Conservation (phyloP, 64 coral and sea anemone species). For the Platygyra sinensis region DNA sequence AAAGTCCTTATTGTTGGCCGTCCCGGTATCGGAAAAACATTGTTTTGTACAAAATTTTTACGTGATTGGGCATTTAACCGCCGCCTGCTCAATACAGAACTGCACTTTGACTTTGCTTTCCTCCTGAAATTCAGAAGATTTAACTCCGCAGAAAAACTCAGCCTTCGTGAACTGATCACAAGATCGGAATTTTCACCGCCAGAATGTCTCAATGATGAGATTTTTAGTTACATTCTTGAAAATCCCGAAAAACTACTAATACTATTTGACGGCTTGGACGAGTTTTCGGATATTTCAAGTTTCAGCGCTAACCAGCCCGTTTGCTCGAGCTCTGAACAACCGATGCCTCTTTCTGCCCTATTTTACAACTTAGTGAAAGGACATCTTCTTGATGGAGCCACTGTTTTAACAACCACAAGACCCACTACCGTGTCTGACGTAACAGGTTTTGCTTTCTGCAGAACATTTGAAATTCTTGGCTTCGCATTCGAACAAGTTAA, state of each 20-base stretch:
- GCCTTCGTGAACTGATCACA: conserved; percentile 22
- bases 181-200: neutral
- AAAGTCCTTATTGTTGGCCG: conserved; percentile 31
- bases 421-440: conserved; percentile 27
- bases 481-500: conserved; percentile 43
- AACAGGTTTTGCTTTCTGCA: conserved; percentile 10
- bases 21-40: conserved; percentile 47
- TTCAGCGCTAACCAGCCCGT: no score
- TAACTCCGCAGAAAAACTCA: conserved; percentile 12
- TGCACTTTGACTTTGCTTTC: conserved; percentile 46
- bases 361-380: neutral
- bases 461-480: conserved; percentile 57
- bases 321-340: no score
- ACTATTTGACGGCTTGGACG: conserved; percentile 67
- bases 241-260: conserved; percentile 49
- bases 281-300: conserved; percentile 5
- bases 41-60: conserved; percentile 30
- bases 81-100: neutral
- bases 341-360: neutral
- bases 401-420: conserved; percentile 38
- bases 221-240: conserved; percentile 28
- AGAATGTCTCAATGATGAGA: conserved; percentile 33
- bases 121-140: conserved; percentile 24
- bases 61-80: conserved; percentile 23
- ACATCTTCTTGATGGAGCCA: conserved; percentile 28